Evolutionary conservation across 2,888 invertebrate species (phyloP).

Genomic region (Strigamia crassipes): DNA sequence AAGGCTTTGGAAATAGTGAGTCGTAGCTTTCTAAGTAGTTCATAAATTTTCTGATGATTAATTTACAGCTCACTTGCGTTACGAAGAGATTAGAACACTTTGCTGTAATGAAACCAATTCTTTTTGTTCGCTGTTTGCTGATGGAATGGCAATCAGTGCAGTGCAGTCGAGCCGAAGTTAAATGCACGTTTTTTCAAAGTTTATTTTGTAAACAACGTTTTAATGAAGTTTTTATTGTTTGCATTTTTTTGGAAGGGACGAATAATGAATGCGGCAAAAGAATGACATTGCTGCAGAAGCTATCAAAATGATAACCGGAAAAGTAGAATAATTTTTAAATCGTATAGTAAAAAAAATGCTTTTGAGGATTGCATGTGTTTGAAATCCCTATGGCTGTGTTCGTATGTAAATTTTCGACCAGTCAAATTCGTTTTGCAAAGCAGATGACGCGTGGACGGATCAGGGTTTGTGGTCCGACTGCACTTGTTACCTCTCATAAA

Average conservation of each 20-base stretch:
- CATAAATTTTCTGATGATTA: background rate
- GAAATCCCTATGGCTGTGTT: background rate
- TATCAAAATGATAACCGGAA: no score
- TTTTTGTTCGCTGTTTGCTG: background rate
- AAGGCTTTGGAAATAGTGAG: background rate
- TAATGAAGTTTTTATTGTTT: no score
- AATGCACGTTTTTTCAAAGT: background rate
- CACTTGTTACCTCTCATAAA: slow-evolving; percentile 11
- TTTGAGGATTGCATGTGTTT: background rate
- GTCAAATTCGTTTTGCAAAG: background rate
- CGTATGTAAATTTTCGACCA: background rate
- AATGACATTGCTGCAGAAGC: background rate
- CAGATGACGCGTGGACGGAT: slow-evolving; percentile 21
- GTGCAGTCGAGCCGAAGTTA: background rate
- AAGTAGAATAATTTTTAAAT: background rate
- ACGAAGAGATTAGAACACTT: background rate
- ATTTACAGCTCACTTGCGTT: background rate
- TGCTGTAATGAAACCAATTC: background rate
- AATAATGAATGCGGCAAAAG: background rate
- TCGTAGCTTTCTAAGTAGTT: background rate
- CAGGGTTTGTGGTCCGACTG: slow-evolving; percentile 6
- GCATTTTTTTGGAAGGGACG: no score
- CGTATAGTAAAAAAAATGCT: background rate
- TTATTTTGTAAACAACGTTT: no score
- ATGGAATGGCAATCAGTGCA: background rate